Base-by-base conservation (phyloP, 1,140 invertebrate species). In the Trissolcus basalis region DNA sequence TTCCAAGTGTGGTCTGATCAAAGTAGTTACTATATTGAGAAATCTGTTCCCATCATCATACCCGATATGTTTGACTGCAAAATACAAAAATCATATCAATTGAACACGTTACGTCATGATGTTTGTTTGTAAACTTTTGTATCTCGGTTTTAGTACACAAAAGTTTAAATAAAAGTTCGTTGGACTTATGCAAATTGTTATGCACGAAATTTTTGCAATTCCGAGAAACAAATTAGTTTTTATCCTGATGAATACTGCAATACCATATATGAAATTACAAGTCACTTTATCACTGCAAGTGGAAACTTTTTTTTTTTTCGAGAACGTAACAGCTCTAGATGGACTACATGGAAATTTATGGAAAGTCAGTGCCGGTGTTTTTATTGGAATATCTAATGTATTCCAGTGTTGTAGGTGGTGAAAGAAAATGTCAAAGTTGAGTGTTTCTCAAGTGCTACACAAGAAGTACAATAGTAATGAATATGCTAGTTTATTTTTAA, bases 381-480 rank as follows among this genome's bases (percentile, higher is more conserved):
- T 32, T 43, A 53, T 50, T 16, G 27, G 64, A 51, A 58, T 49
- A 68, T n/a, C 16, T 58, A 70, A 70, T 61, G 50, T 43, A 60
- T 44, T 58, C 48, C 14, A 8, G 36, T 44, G 19, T 70, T 55
- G 67, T 70, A 56, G 67, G 67, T 70, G 67, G 59, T 35, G 53
- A 58, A 71, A 41, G 53, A 58, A 63, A 71, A 71, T 71, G 68
- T 71, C 59, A 64, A 71, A 71, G 68, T 71, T 64, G 53, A 71
- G 43, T 56, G 54, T 63, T 69, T 69, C 50, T 48, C 56, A 61
- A 69, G 49, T 69, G 56, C 48, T 60, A 61, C 56, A 54, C 56
- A 54, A 56, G 49, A 33, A 56, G 50, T 61, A 69, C 67, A 69
- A 69, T 69, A 16, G 67, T 16, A 69, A 69, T 69, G 67, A 60